These are phyloP conservation scores for Cyprinus carpio DNA, from an alignment of 2,113 vertebrate species.

Conservation along the genomic window DNA sequence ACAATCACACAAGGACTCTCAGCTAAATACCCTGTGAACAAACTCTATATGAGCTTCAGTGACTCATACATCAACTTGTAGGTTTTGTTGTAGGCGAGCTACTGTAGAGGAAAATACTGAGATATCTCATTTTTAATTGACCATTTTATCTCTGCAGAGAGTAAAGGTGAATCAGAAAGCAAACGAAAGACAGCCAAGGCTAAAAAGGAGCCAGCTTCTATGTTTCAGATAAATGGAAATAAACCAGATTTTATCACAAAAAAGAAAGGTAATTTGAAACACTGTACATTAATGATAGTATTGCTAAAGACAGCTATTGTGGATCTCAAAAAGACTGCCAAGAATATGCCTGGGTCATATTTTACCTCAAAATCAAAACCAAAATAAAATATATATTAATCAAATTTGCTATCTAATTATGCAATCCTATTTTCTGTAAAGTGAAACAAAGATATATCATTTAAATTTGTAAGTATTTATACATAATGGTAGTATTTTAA, in stretches of 20 bases:
- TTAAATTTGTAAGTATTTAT: too few relatives aligned
- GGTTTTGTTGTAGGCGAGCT: background rate
- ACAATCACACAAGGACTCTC: background rate
- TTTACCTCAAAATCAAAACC: too few relatives aligned
- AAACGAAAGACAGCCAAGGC: constrained; percentile 57
- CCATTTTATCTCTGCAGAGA: constrained; percentile 24
- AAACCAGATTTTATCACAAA: constrained; percentile 79
- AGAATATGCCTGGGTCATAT: too few relatives aligned
- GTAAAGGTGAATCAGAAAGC: constrained; percentile 51
- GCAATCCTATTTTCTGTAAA: too few relatives aligned
- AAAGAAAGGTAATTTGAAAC: constrained; percentile 81
- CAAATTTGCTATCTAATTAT: too few relatives aligned
- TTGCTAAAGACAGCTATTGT: background rate
- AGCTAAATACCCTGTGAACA: constrained; percentile 1
- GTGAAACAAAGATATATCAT: too few relatives aligned
- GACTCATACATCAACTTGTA: background rate
- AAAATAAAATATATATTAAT: too few relatives aligned
- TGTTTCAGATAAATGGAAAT: constrained; percentile 85
- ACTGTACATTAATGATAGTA: background rate
- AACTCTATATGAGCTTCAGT: background rate
- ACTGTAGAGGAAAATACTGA: background rate
- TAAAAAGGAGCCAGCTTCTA: constrained; percentile 71
- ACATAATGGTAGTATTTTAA: too few relatives aligned
- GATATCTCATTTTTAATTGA: background rate
- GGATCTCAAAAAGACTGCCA: too few relatives aligned